Conservation (phyloP, 1,140 invertebrate species). For the Pogonomyrmex barbatus region DNA sequence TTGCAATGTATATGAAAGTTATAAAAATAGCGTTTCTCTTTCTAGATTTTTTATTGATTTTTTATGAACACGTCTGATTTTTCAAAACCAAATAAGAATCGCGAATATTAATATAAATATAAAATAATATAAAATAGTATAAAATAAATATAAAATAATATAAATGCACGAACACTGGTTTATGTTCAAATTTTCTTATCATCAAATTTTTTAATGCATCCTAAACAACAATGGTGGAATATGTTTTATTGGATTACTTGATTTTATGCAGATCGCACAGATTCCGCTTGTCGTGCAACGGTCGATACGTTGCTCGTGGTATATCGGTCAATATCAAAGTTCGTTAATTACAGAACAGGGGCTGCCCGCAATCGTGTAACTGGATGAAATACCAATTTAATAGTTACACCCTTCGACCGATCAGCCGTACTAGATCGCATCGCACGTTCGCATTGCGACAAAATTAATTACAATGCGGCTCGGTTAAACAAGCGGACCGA, state of each 20-base stretch:
- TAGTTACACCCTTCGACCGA: conserved; percentile 55
- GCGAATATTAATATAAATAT: not conserved
- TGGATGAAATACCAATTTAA: conserved; percentile 61
- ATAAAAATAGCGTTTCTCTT: not conserved
- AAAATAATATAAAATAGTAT: too few species aligned
- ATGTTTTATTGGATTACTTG: conserved; percentile 7
- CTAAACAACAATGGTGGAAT: not conserved
- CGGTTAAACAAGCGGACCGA: not conserved
- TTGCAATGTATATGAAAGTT: not conserved
- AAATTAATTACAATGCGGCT: conserved; percentile 49
- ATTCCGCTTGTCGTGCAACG: not conserved
- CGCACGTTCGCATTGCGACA: conserved; percentile 32
- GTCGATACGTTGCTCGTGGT: not conserved
- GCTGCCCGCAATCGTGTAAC: conserved; percentile 45
- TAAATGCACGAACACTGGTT: not conserved
- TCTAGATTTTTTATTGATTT: not conserved
- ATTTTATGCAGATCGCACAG: conserved; percentile 46
- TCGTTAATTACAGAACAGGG: conserved; percentile 58
- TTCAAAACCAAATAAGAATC: not conserved
- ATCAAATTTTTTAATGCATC: conserved; percentile 17
- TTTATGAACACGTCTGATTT: not conserved
- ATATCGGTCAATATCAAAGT: conserved; percentile 60
- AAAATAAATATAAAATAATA: too few species aligned
- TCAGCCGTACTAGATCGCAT: conserved; percentile 32
- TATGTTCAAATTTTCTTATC: conserved; percentile 17